A percentile compares a stretch with the other conserved stretches of the same genome.
Evolutionary conservation across 2,113 vertebrate genomes (phyloP).

Genomic region (Acrocephalus arundinaceus): DNA sequence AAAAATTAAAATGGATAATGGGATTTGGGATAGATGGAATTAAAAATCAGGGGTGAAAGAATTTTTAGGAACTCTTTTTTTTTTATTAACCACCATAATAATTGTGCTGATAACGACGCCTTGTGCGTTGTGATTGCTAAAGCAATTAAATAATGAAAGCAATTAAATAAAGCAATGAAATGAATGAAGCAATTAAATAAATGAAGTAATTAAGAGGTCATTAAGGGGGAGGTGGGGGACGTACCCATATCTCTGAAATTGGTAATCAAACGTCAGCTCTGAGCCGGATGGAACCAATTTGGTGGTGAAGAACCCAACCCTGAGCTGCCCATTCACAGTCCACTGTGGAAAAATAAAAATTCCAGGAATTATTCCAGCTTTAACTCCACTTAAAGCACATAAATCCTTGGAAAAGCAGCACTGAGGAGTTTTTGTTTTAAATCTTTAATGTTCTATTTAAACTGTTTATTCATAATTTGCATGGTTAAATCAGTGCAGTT

Average conservation of each 20-base stretch:
- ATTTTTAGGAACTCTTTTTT: background rate
- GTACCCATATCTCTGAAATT: constrained; percentile 98
- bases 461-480: too few relatives aligned
- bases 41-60: background rate
- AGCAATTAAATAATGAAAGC: too few relatives aligned
- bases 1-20: background rate
- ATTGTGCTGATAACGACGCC: background rate
- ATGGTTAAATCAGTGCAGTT: too few relatives aligned
- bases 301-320: constrained; percentile 97
- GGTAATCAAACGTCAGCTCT: constrained; percentile 97
- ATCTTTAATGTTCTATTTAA: too few relatives aligned
- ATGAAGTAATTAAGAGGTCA: background rate
- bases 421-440: too few relatives aligned
- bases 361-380: background rate
- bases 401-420: background rate
- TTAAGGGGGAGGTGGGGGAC: background rate
- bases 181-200: too few relatives aligned
- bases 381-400: fast-evolving
- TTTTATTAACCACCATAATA: too few relatives aligned
- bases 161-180: too few relatives aligned
- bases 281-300: constrained; percentile 87
- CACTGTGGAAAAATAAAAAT: constrained; percentile 75
- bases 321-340: constrained; percentile 97
- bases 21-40: background rate
- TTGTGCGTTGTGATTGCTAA: background rate